Percentiles rank a stretch among this genome's conserved stretches.
These are phyloP conservation scores for Trichopria drosophilae DNA, from an alignment of 2,888 invertebrate species.

Conservation along the genomic window DNA sequence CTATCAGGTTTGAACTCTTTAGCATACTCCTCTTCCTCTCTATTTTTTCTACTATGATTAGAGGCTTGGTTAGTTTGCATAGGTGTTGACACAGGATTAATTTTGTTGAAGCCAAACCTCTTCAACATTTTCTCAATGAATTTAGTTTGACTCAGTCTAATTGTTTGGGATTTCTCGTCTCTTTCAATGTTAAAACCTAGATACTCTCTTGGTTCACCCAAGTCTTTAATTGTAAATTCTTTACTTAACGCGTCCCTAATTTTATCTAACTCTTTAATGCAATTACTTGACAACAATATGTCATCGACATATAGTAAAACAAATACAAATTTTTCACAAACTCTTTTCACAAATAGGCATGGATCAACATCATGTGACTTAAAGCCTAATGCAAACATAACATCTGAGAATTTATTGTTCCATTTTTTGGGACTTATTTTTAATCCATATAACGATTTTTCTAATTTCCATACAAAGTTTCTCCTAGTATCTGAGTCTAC, in stretches of 20 bases:
- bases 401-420: neutral
- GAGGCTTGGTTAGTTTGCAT: too few relatives aligned
- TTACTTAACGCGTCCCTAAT: neutral
- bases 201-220: conserved; percentile 11
- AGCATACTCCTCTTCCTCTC: too few relatives aligned
- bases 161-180: neutral
- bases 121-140: conserved; percentile 3
- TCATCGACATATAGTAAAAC: conserved; percentile 8
- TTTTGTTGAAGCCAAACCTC: neutral
- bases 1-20: too few relatives aligned
- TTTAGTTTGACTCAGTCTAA: neutral
- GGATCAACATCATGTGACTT: neutral
- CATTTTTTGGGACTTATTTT: conserved; percentile 14
- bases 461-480: conserved; percentile 25
- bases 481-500: conserved; percentile 1
- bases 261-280: neutral
- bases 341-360: neutral
- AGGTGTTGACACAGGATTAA: neutral
- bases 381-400: neutral
- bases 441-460: conserved; percentile 25
- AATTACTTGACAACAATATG: conserved; percentile 10
- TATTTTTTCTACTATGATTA: too few relatives aligned
- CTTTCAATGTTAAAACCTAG: conserved; percentile 8
- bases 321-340: neutral
- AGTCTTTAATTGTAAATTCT: conserved; percentile 8